Base-by-base conservation (phyloP, 2,797 vertebrate genomes). In the Acrossocheilus wenchowensis region DNA sequence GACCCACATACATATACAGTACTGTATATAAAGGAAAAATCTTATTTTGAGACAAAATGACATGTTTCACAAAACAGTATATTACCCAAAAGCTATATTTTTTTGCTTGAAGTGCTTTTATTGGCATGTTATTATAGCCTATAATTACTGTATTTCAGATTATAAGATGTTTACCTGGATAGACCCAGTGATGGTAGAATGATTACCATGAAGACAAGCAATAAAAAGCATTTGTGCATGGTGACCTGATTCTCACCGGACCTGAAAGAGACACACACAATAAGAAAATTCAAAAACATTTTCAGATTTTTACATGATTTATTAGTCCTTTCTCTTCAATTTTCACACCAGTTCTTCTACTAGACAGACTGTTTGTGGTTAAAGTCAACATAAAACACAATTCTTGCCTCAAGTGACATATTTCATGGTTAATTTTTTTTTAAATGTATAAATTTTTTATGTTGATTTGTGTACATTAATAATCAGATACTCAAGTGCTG, bases 121-220 rank as follows among this genome's bases (percentile, higher is more conserved):
- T 17, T 17, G 8, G 10, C 8, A n/a, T 78, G 54, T 17, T 17
- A 45, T 43, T 62, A 30, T 43, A 79, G 68, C 23, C 57, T 78
- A 62, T 26, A 19, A 64, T 45, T 10, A 45, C 60, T 6, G 23
- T 43, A 62, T 71, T 43, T 43, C 39, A 15, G 57, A 68, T 41
- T 50, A n/a, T 78, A 83, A 2, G 64, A 39, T 10, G 5, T 79
- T 87, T 97, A 99, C 98, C 98, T 99, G 92, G 97, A 97, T 48
- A 99, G 94, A 78, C 98, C 98, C 83, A 99, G 95, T 0, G 98
- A 99, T 50, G 98, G 98, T 89, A 99, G 94, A 91, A 99, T 96
- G 93, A 99, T 97, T 88, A 98, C 97, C 97, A 99, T 99, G 92
- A 99, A 99, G 84, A 98, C 96, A 91, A 99, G 93, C 83, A 99